Conservation (phyloP, 2,113 vertebrate genomes). For the Oreochromis spilurus region DNA sequence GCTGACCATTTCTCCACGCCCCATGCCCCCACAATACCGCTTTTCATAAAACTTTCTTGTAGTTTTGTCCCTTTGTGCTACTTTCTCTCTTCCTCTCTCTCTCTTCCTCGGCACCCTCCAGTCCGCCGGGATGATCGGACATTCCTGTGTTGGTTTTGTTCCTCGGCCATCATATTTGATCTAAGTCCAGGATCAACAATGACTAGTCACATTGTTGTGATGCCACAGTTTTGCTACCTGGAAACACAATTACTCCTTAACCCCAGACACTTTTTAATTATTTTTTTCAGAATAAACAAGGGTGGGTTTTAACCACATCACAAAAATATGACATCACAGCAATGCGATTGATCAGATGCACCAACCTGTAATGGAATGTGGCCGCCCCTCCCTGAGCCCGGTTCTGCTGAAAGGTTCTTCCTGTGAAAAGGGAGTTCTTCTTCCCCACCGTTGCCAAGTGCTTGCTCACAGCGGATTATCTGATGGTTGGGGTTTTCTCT, state of each 20-base stretch:
- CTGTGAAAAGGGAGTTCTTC: not conserved
- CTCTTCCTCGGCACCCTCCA: not conserved
- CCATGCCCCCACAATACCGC: not conserved
- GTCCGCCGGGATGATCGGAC: accelerated
- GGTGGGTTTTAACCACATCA: not conserved
- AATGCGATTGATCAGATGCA: not conserved
- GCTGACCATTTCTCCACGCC: not conserved
- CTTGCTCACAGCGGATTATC: not conserved
- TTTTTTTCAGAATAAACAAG: not conserved
- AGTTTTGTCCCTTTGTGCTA: not conserved
- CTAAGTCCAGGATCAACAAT: not conserved
- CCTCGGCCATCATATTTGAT: not conserved
- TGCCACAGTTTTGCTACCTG: not conserved
- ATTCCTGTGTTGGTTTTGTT: not conserved
- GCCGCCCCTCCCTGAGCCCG: not conserved
- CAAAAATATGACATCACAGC: not conserved
- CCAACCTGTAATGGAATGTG: not conserved
- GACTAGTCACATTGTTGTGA: not conserved
- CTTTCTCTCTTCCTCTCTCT: not conserved
- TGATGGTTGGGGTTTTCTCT: not conserved
- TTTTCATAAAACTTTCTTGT: not conserved
- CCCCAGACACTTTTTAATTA: not conserved
- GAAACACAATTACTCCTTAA: not conserved
- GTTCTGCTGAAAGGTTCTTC: not conserved
- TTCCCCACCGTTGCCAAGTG: not conserved